Evolutionary conservation across 2,888 invertebrate genomes (phyloP).

Genomic region (Caenorhabditis becei): DNA sequence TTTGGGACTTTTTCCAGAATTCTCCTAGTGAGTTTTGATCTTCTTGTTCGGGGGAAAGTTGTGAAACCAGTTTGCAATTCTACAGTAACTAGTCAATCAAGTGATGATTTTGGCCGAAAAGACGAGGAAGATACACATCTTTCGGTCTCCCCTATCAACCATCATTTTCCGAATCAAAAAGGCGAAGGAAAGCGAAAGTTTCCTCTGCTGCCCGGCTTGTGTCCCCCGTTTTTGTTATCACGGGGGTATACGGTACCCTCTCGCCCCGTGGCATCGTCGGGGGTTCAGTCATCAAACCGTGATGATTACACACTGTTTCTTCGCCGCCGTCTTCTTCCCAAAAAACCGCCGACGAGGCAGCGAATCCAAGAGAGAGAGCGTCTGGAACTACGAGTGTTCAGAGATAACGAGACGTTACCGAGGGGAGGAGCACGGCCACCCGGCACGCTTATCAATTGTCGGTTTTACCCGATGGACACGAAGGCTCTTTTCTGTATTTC

Average conservation of each 20-base stretch:
- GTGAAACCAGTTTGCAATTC: constrained; percentile 32
- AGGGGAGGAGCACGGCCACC: constrained; percentile 39
- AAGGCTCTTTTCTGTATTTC: no score
- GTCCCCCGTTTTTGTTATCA: constrained; percentile 28
- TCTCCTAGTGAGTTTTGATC: no score
- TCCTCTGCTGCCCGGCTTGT: not conserved
- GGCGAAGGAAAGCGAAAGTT: constrained; percentile 47
- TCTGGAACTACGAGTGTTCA: constrained; percentile 4
- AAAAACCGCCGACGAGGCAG: not conserved
- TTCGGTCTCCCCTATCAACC: not conserved
- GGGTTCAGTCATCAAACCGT: constrained; percentile 49
- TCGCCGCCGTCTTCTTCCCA: not conserved
- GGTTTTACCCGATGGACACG: constrained; percentile 15
- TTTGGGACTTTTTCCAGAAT: no score
- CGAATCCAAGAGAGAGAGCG: constrained; percentile 14
- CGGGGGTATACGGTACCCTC: constrained; percentile 46
- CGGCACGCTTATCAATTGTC: constrained; percentile 54
- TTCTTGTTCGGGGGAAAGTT: not conserved
- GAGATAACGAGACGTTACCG: not conserved
- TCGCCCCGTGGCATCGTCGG: constrained; percentile 12
- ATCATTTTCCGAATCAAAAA: not conserved
- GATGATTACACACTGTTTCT: constrained; percentile 47
- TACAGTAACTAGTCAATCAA: constrained; percentile 48
- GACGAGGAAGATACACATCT: constrained; percentile 37
- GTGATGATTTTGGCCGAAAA: constrained; percentile 24